Base-by-base conservation (phyloP, 64 coral and sea anemone species). In the Actinia tenebrosa region DNA sequence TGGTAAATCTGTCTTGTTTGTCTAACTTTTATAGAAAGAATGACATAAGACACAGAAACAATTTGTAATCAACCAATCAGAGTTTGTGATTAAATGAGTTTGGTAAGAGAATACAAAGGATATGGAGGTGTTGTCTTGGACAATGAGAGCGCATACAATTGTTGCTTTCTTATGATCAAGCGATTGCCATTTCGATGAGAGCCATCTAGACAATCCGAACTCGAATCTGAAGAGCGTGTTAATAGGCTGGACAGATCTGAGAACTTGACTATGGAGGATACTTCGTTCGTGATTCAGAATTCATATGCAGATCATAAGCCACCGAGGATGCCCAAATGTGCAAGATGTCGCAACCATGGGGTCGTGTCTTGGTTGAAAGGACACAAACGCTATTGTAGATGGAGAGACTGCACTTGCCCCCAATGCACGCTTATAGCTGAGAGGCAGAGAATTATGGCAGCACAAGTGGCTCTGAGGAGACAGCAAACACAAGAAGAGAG, bases 371-470 rank as follows among this genome's bases (percentile, higher is more conserved):
- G 91, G 63, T 55, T 99, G 16, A 99, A 99, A 60, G 97, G 97
- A 7, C 97, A 99, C 83, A 99, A 99, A 20, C 88, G 97, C 19
- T 99, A 93, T 56, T 99, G 97, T 59, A 86, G 87, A 23, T 99
- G 97, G 97, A 79, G 93, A 27, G 93, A 99, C n/a, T 99, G 97
- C 60, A 95, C 88, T 64, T 99, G 97, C 46, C 89, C 97, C 43
- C 90, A 99, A 54, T 99, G 97, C 20, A 99, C 91, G 5, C 86
- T 99, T 23, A 99, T 99, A 56, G 97, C 97, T 3, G 97, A 99
- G 46, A 84, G 97, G 72, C 97, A 99, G 66, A 87, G 97, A 47
- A 93, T 99, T 45, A 99, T 99, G 97, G 97, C 97, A 0, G 97
- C 97, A 14, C 97, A 99, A 71, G 97, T 99, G 16, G 97, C 97